Base-by-base conservation (phyloP, 2,888 invertebrate genomes). In the Habroteleia sp. region DNA sequence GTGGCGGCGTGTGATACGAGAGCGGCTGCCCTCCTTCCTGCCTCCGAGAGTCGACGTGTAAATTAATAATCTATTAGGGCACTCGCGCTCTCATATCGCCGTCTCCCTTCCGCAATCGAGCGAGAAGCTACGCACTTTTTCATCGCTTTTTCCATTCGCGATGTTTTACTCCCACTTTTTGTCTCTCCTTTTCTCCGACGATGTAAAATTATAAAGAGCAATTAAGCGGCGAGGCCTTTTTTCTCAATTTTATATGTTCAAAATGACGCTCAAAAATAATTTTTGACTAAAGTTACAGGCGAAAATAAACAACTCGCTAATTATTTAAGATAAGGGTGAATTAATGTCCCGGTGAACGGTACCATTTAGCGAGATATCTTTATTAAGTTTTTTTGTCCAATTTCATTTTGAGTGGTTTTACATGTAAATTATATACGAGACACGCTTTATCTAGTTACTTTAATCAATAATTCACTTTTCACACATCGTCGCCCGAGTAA, bases 1-100 rank as follows among this genome's bases (percentile, higher is more conserved):
- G 82, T 82, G 80, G 76, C 46, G 69, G 62, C 71, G 68, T 44
- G 42, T 65, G 69, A 54, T 71, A 60, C 63, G 60, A 72, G 60
- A 58, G 73, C 75, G 52, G 56, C 69, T 78, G 75, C 77, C 78
- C 79, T 76, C 78, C 72, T 79, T 78, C 77, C 75, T 78, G 66
- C 76, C 62, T 72, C 72, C 48, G 58, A 42, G 60, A 76, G 65
- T 69, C 79, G 81, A 86, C 81, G 83, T 84, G 86, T 82, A 84
- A 86, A 86, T 85, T 86, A 87, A 86, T 86, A 85, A 86, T 86
- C 86, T 85, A 85, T 85, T 84, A 82, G 81, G 76, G 66, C 60
- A 68, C 66, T 69, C 62, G 73, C 60, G 58, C 54, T 37, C 33
- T 44, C 41, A 17, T 42, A 41, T 50, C 50, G 29, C 41, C 20